Percentiles rank a stretch among this genome's conserved stretches.
Evolutionary conservation across 2,113 vertebrate species (phyloP).

Genomic region (Myiagra hebetior): DNA sequence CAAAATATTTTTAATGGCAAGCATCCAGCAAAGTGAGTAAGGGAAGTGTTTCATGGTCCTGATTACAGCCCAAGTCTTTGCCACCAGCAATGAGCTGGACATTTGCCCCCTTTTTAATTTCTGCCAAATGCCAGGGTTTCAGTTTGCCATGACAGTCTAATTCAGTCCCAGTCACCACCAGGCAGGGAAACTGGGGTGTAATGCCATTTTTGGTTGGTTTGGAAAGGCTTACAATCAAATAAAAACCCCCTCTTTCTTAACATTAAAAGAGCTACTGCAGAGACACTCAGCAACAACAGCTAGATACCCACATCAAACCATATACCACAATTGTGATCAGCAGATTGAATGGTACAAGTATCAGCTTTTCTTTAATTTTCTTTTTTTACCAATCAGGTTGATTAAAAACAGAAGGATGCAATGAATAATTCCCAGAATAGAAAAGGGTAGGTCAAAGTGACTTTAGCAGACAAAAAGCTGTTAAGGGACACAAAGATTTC

Average conservation of each 20-base stretch:
- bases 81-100: neutral
- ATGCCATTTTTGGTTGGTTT: neutral
- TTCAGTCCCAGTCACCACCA: neutral
- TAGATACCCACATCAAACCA: neutral
- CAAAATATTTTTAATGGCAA: neutral
- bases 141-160: neutral
- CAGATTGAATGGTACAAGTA: neutral
- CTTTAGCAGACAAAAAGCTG: neutral
- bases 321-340: neutral
- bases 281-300: neutral
- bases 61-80: neutral
- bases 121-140: neutral
- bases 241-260: neutral
- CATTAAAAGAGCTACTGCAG: neutral
- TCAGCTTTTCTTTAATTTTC: neutral
- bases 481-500: neutral
- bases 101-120: neutral
- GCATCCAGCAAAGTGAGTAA: neutral
- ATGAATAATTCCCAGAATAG: neutral
- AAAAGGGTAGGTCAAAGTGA: neutral
- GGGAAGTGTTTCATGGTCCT: neutral
- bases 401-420: neutral
- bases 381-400: neutral
- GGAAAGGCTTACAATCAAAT: neutral
- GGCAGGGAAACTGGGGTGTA: neutral